Evolutionary conservation across 2,888 invertebrate genomes (phyloP).

Genomic region (Cheilosia soror): DNA sequence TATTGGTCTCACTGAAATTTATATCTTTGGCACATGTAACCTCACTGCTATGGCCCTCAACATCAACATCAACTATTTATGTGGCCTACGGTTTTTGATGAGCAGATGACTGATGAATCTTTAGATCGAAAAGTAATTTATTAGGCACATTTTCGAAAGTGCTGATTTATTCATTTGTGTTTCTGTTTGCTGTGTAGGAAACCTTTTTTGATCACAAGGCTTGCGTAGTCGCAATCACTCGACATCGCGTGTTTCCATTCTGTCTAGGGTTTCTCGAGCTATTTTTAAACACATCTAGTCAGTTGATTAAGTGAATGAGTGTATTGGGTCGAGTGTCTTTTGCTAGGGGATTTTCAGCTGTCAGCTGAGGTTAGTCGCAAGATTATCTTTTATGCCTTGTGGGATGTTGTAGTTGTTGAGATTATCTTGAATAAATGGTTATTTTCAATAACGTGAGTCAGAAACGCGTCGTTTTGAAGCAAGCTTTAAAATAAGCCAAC

Average conservation of each 20-base stretch:
- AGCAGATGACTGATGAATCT: conserved; percentile 21
- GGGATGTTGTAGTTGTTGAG: no score
- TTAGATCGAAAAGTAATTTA: conserved; percentile 15
- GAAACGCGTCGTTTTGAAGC: no score
- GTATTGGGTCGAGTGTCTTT: conserved; percentile 37
- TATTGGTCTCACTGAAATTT: conserved; percentile 42
- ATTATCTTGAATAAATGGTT: no score
- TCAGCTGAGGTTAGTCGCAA: conserved; percentile 11
- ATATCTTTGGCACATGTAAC: conserved; percentile 40
- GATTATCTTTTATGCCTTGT: not conserved
- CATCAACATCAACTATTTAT: not conserved
- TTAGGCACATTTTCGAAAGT: conserved; percentile 18
- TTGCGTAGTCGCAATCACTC: conserved; percentile 31
- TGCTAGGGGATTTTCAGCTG: conserved; percentile 37
- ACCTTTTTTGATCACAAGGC: conserved; percentile 54
- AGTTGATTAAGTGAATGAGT: conserved; percentile 44
- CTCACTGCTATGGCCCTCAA: conserved; percentile 17
- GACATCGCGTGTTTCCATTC: conserved; percentile 63
- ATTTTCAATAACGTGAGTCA: not conserved
- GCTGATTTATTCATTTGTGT: conserved; percentile 27
- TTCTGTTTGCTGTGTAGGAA: conserved; percentile 13
- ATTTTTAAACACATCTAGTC: conserved; percentile 60
- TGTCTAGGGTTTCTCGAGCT: conserved; percentile 64
- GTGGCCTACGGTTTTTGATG: conserved; percentile 39
- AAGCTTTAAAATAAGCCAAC: no score